Evolutionary conservation across 2,888 invertebrate genomes (phyloP), one percentile per base, ranked within the genome.

Genomic region (Melieria crassipennis): DNA sequence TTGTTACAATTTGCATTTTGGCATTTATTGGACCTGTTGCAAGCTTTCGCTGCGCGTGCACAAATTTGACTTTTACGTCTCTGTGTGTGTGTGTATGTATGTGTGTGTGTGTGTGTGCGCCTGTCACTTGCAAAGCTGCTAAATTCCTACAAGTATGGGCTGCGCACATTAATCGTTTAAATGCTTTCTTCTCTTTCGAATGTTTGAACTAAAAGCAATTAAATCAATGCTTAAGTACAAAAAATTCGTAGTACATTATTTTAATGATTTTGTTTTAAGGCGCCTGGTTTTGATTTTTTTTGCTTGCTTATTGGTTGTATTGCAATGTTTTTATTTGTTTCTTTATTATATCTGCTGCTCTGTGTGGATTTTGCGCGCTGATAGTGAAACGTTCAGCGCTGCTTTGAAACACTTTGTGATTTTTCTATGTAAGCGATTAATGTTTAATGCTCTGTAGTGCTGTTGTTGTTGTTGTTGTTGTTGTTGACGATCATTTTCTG

Each of bases 401-500:
- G 30, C 30, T 30, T 30, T 30, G 30, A 30, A 30, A 30, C 30
- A 30, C 30, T 30, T 30, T 30, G 30, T 30, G 30, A 30, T 30
- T 30, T 30, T 30, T 30, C 30, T 3, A 1, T 30, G 30, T 30
- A 30, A 30, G 30, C 30, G 1, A 30, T 30, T 30, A 30, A 30
- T 30, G 30, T 30, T 30, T 30, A 30, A 50, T 50, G 13, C 13
- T 52, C 11, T n/a, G 52, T 7, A 16, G 60, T 62, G n/a, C 47
- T 63, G 50, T 66, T 52, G 52, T 48, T 68, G n/a, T 56, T 63
- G 50, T 66, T 52, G 52, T 48, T 68, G 13, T 45, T 64, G 9
- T 46, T 70, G 6, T 64, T 70, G 30, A 69, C 60, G 58, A 67
- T 67, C 62, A 69, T 69, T 69, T 69, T 9, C 62, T 47, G 30